These are phyloP conservation scores for Trematomus bernacchii DNA, from an alignment of 2,797 vertebrate species.

Conservation along the genomic window DNA sequence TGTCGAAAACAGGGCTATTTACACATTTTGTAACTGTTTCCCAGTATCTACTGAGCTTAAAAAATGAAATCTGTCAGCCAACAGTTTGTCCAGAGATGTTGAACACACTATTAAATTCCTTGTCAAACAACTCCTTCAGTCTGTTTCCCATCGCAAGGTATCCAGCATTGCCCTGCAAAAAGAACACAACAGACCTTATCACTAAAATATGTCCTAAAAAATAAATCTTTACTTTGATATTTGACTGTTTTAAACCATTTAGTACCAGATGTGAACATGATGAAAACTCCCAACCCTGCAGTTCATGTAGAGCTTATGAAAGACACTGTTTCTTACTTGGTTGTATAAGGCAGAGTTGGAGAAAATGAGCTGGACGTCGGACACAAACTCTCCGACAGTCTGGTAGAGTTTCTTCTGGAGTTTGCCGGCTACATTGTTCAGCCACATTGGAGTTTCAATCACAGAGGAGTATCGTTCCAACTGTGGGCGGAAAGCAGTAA, in stretches of 20 bases:
- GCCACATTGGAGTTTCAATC: constrained; percentile 60
- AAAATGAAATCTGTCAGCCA: neutral
- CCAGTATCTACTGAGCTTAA: neutral
- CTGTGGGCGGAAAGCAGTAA: constrained; percentile 41
- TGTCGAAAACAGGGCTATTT: neutral
- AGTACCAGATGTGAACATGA: neutral
- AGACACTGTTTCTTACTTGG: constrained; percentile 45
- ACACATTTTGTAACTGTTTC: neutral
- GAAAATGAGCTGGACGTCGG: constrained; percentile 64
- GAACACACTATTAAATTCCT: constrained; percentile 71
- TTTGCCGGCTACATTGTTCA: constrained; percentile 45
- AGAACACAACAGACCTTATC: constrained; percentile 18
- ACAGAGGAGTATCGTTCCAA: constrained; percentile 23
- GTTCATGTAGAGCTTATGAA: neutral
- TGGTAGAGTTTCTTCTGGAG: constrained; percentile 48
- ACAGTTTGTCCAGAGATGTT: constrained; percentile 46
- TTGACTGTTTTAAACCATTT: neutral
- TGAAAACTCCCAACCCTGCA: neutral
- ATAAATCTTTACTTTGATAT: neutral
- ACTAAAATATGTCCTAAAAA: neutral
- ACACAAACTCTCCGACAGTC: constrained; percentile 62
- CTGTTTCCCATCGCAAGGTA: constrained; percentile 21
- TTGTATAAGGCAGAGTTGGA: constrained; percentile 55
- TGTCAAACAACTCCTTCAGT: constrained; percentile 72
- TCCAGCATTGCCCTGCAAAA: constrained; percentile 65